Evolutionary conservation across 1,140 invertebrate genomes (phyloP), one percentile per base, ranked within the genome.

Genomic region (Drosophila bocqueti): DNA sequence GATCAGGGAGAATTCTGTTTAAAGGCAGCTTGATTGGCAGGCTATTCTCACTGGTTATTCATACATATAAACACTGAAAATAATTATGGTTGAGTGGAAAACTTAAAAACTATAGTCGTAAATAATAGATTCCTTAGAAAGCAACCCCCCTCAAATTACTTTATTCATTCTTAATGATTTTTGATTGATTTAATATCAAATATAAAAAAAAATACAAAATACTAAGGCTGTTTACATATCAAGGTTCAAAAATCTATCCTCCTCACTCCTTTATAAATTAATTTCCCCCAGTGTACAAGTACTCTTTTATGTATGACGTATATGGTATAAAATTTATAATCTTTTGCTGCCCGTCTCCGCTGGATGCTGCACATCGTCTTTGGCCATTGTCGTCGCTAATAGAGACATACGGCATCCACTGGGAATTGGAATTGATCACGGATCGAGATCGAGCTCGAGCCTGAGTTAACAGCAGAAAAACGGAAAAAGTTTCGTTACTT

Each of bases 301-400:
- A 59, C 49, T 21, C 46, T 40, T 50, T 46, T 50, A 34, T 36
- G 59, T 54, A 77, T 38, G 55, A 73, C 45, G 21, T 67, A 76
- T 78, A 64, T 59, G 11, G 43, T 57, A 63, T 71, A 71, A 61
- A 80, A 80, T 80, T 80, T 80, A 80, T 79, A 74, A 79, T 79
- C 78, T 79, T 79, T 67, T 74, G 68, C 76, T 55, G 63, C 62
- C 42, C 46, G 9, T 18, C 36, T 61, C 69, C 67, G 38, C 54
- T 69, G 74, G 74, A 69, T 58, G 76, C 54, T 79, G 76, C 52
- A 46, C 74, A 60, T 46, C 54, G 54, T 46, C 52, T 38, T 55
- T 36, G 21, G 36, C 62, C 75, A 77, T 79, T 71, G 74, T 79
- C 55, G 40, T 34, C 68, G 34, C 78, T 80, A 80, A 80, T 80